Base-by-base conservation (phyloP, 2,113 vertebrate genomes). In the Mormyrus lacerda region DNA sequence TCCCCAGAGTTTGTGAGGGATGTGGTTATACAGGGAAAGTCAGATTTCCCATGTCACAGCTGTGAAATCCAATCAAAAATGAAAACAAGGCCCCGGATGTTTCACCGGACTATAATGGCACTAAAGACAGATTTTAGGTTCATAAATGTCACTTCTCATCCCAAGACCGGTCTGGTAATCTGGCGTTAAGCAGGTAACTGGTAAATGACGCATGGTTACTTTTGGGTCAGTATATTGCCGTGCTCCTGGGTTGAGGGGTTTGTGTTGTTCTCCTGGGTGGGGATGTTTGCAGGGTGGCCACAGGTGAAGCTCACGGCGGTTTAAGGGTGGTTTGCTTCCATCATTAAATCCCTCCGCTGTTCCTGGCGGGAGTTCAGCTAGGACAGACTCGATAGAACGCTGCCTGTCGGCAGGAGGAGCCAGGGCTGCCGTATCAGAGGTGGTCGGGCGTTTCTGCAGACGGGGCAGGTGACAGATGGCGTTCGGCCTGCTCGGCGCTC, bases 361-460 rank as follows among this genome's bases (percentile, higher is more conserved):
- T 91, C 89, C 93, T 94, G 94, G 94, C 93, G 47, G 73, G 42
- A 87, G 90, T 92, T 93, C 90, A 93, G 82, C 92, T 91, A n/a
- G n/a, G n/a, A n/a, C n/a, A n/a, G n/a, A n/a, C n/a, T n/a, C n/a
- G n/a, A n/a, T n/a, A n/a, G n/a, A n/a, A 79, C 88, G 15, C n/a
- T n/a, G 31, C 88, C 85, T 58, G 55, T 27, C 42, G 61, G 89
- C 50, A 45, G 83, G 19, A 73, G 27, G 19, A 73, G 27, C 9
- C n/a, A 27, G 58, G 89, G 24, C 85, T 15, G 65, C 35, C 69
- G n/a, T 87, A 35, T 83, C 51, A 24, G n/a, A 87, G 39, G 73
- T 90, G 87, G 89, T 65, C 50, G 21, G 61, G 53, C 50, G 27
- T 87, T 84, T 58, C 50, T 65, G 58, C 27, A 27, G 13, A 47